Evolutionary conservation across 2,888 invertebrate species (phyloP).

Genomic region (Sussaba pulchella): DNA sequence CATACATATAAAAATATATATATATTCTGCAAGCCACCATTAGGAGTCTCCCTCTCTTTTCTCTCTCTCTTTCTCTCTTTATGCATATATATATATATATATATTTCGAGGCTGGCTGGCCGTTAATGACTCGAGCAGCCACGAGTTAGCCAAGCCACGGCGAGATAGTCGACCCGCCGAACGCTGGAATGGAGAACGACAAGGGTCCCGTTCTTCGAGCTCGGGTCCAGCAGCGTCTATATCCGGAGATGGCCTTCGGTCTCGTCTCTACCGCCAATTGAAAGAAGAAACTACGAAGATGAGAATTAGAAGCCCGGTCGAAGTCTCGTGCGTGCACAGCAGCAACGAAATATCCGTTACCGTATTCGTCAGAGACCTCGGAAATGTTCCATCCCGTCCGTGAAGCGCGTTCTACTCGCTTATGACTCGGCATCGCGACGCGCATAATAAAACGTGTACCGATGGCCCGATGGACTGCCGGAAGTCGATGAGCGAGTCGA

Average conservation of each 20-base stretch:
- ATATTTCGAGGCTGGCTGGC: conserved; percentile 2
- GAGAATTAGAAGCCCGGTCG: conserved; percentile 17
- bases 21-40: too few species aligned
- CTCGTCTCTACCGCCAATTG: conserved; percentile 33
- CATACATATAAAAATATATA: neutral
- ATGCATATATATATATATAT: conserved; percentile 9
- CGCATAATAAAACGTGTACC: too few species aligned
- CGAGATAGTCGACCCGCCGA: conserved; percentile 36
- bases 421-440: too few species aligned
- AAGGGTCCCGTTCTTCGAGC: conserved; percentile 61
- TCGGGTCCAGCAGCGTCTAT: conserved; percentile 23
- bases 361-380: neutral
- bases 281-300: conserved; percentile 34
- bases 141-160: conserved; percentile 3
- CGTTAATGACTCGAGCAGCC: conserved; percentile 64
- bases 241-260: conserved; percentile 63
- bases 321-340: too few species aligned
- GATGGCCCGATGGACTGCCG: too few species aligned
- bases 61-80: too few species aligned
- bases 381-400: too few species aligned
- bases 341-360: conserved; percentile 34
- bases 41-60: too few species aligned
- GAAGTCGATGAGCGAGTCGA: conserved; percentile 26
- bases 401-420: too few species aligned
- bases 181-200: conserved; percentile 51